Evolutionary conservation across 2,888 invertebrate species (phyloP).

Genomic region (Ophion costatus): DNA sequence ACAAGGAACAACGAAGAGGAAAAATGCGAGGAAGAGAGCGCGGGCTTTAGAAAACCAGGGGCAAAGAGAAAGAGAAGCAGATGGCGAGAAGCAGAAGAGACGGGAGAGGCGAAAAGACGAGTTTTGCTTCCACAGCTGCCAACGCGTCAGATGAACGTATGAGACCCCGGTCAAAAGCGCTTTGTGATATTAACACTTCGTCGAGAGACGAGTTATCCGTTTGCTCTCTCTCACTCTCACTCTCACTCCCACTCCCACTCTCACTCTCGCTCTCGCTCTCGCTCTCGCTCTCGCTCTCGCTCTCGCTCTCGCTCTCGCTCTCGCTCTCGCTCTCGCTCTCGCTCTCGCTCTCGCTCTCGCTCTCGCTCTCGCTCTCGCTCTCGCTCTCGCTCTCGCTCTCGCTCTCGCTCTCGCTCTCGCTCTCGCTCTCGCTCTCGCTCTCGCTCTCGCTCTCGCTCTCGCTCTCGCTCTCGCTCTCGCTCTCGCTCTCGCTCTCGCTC

Average conservation of each 20-base stretch:
- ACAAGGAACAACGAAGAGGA: too few relatives aligned
- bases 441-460: background rate
- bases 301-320: background rate
- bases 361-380: background rate
- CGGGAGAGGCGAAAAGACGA: background rate
- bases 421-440: background rate
- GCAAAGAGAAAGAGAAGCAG: background rate
- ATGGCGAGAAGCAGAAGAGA: background rate
- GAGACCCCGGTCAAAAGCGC: constrained; percentile 45
- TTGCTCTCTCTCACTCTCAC: background rate
- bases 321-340: background rate
- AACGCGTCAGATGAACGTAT: constrained; percentile 51
- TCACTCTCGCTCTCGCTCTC: background rate
- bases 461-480: background rate
- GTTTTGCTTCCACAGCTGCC: constrained; percentile 31
- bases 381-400: background rate
- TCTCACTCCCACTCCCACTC: background rate
- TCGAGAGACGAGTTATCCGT: constrained; percentile 50
- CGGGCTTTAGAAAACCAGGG: background rate
- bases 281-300: background rate
- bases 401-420: background rate
- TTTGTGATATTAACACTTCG: constrained; percentile 62
- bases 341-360: background rate
- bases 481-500: background rate
- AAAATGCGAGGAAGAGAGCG: too few relatives aligned